Evolutionary conservation across 2,797 vertebrate genomes (phyloP).

Genomic region (Amblyopsis hoosieri): DNA sequence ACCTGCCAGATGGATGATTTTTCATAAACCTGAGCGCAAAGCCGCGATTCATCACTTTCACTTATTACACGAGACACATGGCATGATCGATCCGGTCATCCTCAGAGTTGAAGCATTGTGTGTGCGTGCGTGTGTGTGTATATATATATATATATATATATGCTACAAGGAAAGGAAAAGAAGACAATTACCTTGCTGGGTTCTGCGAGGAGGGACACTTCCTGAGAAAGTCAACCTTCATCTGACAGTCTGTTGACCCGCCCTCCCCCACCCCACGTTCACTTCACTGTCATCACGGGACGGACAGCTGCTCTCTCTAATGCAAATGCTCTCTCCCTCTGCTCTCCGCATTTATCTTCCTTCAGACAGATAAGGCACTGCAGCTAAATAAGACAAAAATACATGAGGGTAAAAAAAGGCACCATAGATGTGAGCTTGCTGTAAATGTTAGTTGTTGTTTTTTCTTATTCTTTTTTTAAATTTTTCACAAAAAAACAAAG

Average conservation of each 20-base stretch:
- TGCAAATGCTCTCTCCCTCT: slow-evolving; percentile 29
- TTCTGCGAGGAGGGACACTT: slow-evolving; percentile 49
- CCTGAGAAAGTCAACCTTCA: slow-evolving; percentile 58
- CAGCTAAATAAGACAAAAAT: not conserved
- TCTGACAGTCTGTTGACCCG: slow-evolving; percentile 43
- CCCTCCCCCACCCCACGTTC: slow-evolving; percentile 35
- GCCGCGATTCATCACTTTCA: slow-evolving; percentile 60
- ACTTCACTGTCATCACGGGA: slow-evolving; percentile 37
- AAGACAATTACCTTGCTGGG: slow-evolving; percentile 54
- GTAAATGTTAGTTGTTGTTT: not conserved
- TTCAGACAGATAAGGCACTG: slow-evolving; percentile 10
- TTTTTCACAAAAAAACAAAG: slow-evolving; percentile 5
- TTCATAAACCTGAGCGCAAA: slow-evolving; percentile 70
- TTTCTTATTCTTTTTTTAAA: not conserved
- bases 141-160: slow-evolving; percentile 16
- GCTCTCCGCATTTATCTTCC: not conserved
- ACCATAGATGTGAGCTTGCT: not conserved
- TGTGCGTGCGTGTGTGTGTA: slow-evolving; percentile 36
- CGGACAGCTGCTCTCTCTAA: slow-evolving; percentile 26
- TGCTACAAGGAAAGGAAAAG: slow-evolving; percentile 15
- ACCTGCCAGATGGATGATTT: slow-evolving; percentile 56
- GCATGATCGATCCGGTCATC: slow-evolving; percentile 68
- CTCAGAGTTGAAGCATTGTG: slow-evolving; percentile 48
- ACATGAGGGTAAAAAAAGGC: not conserved
- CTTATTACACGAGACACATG: slow-evolving; percentile 67